Evolutionary conservation across 2,888 invertebrate species (phyloP), one percentile per base, ranked within the genome.

Genomic region (Boloria euphrosyne): DNA sequence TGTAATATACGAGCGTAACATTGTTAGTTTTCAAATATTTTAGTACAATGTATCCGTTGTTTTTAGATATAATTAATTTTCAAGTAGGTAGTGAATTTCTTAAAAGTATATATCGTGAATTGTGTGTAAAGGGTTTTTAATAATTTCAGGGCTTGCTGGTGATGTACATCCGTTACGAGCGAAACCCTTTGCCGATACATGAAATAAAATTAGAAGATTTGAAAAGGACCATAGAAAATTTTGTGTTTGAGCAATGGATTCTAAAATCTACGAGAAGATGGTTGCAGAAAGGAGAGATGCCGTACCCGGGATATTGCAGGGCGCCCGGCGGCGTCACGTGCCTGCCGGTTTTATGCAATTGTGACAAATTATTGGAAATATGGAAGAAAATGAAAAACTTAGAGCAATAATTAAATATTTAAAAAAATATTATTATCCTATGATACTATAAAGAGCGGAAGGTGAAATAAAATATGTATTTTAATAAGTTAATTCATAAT

Each of bases 261-360:
- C 49, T 73, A 6, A 66, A 69, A 60, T 61, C 68, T 44, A 75
- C 79, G 3, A 80, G 91, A 62, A 74, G 86, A 73, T 89, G 86
- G 86, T 68, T 90, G 4, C 83, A 78, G 44, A 72, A 63, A 14
- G 78, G 78, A 2, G 90, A 90, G 75, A 74, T 80, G 0, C 91
- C 91, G 0, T 91, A 79, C 62, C 91, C 91, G 1, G 91, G 91
- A 0, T 91, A 90, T 71, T 91, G 91, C 59, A 77, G 90, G 31
- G 78, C 83, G 0, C 90, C 90, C 0, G 90, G 85, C 3, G 82
- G 81, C 31, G 72, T 58, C 0, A 49, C 54, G 2, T 91, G 91
- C 55, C 5, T 81, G 2, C 84, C 86, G 5, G 43, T 77, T 0
- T 73, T 91, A 0, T 91, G 91, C 58, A 84, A 91, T 69, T 91